Evolutionary conservation across 2,797 vertebrate species (phyloP), one percentile per base, ranked within the genome.

Genomic region (Capromys pilorides): DNA sequence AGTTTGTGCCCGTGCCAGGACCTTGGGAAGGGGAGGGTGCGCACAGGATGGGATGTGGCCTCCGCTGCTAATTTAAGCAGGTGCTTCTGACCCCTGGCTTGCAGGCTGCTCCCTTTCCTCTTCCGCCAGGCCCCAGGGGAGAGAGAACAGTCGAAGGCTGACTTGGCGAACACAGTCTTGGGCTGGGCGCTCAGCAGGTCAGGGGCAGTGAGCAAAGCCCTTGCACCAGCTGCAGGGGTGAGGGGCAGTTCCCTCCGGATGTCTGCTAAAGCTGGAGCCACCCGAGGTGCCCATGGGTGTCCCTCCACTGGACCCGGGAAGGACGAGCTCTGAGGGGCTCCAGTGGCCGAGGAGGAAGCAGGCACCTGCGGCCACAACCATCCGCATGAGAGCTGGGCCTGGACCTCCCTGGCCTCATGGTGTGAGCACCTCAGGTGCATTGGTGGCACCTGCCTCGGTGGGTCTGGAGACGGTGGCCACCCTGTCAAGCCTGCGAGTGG

Each of bases 1-100:
- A 0, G 0, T 11, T 22, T 1, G 0, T 0, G 3, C 0, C 0
- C 0, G 0, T 2, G 6, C 19, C 81, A 7, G 12, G 33, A 22
- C 39, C 4, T 13, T 5, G 21, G n/a, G 3, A 26, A 22, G 6
- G 33, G 9, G 4, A 21, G 2, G 36, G 2, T 19, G 0, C 1
- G 4, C 39, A 2, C 26, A 33, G 5, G 16, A 13, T 11, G 0
- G 14, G 18, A 3, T 14, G 0, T 28, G 22, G 39, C 28, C 5
- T 0, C 9, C 4, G 39, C 22, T 39, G 6, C 18, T 11, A 0
- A 22, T 16, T 24, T 36, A 81, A 9, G 3, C 7, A 1, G 6
- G 21, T 1, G 0, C 36, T 41, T 57, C 16, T 24, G n/a, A n/a
- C n/a, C 18, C 7, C 24, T 4, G 6, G 24, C 12, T 75, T 8